Base-by-base conservation (phyloP, 2,888 invertebrate species). In the Cheilosia impressa region DNA sequence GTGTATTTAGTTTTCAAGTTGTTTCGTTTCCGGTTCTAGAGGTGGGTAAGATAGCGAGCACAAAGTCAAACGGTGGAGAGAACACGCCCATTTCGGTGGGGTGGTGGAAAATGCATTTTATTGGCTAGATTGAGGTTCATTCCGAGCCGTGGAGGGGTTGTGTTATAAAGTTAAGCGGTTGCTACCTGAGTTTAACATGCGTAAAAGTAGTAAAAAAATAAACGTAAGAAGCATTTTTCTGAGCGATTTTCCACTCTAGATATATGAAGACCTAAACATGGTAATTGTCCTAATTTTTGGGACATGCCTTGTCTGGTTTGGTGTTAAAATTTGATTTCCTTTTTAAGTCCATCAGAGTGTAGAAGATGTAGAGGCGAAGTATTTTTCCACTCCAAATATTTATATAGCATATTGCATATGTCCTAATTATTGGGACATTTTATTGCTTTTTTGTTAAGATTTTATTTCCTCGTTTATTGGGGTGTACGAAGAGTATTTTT, bases 21-120 rank as follows among this genome's bases (percentile, higher is more conserved):
- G 85, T 72, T 85, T 81, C 6, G 58, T 85, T 85, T 85, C 85
- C 85, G 81, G 85, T 85, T 85, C 81, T 77, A 76, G 77, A 77
- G 77, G 76, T 68, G 60, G 43, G 47, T 58, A 81, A 77, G 76
- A 81, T 62, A 72, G 72, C 72, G 71, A 31, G 58, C 13, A 65
- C 65, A 55, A 72, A 85, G 85, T 85, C 85, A 85, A 85, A 72
- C 65, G 71, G 9, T 71, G 66, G 10, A 71, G 55, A 79, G 62
- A 81, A 81, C 80, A 85, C 85, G 85, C 85, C 85, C 72, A 79
- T 79, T 80, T 85, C 62, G 76, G 58, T 66, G 71, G 75, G 69
- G 5, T 71, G 58, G 55, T 10, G 13, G 53, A 47, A 60, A 27
- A n/a, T 57, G 10, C 3, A 43, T 62, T 60, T 62, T 52, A 85